Evolutionary conservation across 2,113 vertebrate genomes (phyloP).

Genomic region (Myiozetetes cayanensis): DNA sequence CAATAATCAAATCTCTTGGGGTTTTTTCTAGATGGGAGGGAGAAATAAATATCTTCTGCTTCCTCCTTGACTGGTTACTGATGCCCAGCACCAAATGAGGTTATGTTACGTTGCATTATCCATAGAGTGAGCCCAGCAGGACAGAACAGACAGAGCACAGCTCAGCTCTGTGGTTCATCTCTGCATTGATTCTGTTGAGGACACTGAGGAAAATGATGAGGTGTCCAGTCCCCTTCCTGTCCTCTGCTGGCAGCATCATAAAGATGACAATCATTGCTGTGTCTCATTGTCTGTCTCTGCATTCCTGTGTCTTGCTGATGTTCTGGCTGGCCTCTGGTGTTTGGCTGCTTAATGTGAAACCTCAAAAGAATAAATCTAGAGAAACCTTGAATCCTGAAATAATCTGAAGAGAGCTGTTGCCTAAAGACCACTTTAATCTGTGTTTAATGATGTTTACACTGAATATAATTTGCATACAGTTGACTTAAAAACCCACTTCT

Average conservation of each 20-base stretch:
- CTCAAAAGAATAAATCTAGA: not conserved
- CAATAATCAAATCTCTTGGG: not conserved
- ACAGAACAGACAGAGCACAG: not conserved
- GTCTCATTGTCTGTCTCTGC: not conserved
- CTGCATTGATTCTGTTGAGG: not conserved
- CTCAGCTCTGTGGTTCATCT: not conserved
- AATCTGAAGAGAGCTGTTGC: not conserved
- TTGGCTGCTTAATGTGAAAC: not conserved
- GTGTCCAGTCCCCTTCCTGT: not conserved
- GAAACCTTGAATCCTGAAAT: not conserved
- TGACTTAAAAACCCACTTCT: not conserved
- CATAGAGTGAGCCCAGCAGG: not conserved
- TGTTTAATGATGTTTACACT: not conserved
- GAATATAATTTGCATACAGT: not conserved
- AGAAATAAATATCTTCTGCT: not conserved
- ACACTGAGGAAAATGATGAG: not conserved
- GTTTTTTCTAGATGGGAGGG: not conserved
- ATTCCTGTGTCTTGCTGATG: not conserved
- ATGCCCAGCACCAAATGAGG: not conserved
- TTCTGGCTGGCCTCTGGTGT: not conserved
- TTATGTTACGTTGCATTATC: not conserved
- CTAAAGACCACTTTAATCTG: not conserved
- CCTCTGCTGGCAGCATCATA: not conserved
- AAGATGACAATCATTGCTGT: fast-evolving
- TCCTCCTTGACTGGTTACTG: not conserved